Base-by-base conservation (phyloP, 2,797 vertebrate genomes). In the Rhynchotus rufescens region DNA sequence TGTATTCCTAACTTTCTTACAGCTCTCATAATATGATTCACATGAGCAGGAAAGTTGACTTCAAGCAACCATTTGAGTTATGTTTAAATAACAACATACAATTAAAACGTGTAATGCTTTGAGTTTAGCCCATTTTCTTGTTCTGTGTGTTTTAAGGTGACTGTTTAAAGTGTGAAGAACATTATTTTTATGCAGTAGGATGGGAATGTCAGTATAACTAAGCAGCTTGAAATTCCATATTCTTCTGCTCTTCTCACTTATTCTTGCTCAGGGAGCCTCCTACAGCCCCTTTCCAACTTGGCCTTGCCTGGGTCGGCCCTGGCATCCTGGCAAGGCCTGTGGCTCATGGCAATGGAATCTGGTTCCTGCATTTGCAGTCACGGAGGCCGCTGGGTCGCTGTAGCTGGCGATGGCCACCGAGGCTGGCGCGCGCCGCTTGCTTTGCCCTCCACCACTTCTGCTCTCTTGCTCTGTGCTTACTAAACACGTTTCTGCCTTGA, bases 381-480 rank as follows among this genome's bases (percentile, higher is more conserved):
- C 25, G 11, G 66, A 73, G 86, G 56, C 59, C 62, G 25, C 2
- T 30, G 26, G 40, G 20, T 77, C 30, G 8, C 36, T 36, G 36
- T 10, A 36, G 36, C 36, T 82, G 86, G 75, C 62, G 80, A 15
- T 80, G 64, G 72, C 38, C 15, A 67, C 40, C 56, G 83, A 88
- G 84, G 42, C 83, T 78, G 95, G 94, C 94, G 93, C 88, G 96
- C 75, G 93, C 83, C 45, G 28, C 81, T 95, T 91, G 59, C 74
- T 88, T 92, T 85, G 77, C 87, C 62, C 8, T 66, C 44, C 83
- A 79, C 76, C 75, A 42, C 42, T 85, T 78, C 57, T 75, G 12
- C 22, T 3, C 79, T 90, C 82, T 89, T 73, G 61, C 79, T 95
- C 57, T 80, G 15, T 92, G 65, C 75, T 95, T 78, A 60, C 62